Percentiles rank a stretch among this genome's conserved stretches.
phyloP scores from a whole-genome alignment of 2,797 vertebrate genomes.

The Lutjanus argentimaculatus region DNA sequence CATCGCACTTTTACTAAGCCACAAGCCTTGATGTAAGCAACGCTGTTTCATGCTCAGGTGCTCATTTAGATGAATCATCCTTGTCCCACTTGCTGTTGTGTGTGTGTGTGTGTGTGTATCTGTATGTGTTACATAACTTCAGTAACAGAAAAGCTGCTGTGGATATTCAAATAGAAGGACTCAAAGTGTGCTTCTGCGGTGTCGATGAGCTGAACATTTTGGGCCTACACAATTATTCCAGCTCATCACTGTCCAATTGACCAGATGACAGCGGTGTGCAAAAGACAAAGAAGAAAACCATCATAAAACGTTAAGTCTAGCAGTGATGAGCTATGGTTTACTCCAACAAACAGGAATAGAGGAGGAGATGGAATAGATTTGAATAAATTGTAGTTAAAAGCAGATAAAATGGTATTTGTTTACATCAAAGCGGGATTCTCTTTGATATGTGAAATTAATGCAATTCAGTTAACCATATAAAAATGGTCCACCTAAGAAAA shows the following conservation, averaged over 20 bases:
- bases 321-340: constrained; percentile 35
- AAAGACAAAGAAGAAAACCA: constrained; percentile 16
- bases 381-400: background rate
- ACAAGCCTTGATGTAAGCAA: constrained; percentile 35
- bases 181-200: constrained; percentile 25
- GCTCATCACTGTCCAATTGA: constrained; percentile 54
- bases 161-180: constrained; percentile 32
- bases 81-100: constrained; percentile 40
- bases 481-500: too few relatives aligned
- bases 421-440: constrained; percentile 7
- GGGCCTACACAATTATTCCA: constrained; percentile 47
- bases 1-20: constrained; percentile 14
- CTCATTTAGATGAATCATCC: constrained; percentile 61
- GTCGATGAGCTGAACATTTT: constrained; percentile 53
- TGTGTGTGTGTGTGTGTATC: background rate
- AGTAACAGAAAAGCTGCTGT: constrained; percentile 38
- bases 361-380: background rate
- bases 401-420: background rate
- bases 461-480: background rate
- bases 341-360: constrained; percentile 17
- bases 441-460: constrained; percentile 7
- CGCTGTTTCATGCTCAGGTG: constrained; percentile 52
- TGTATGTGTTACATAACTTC: constrained; percentile 49
- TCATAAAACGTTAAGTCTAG: constrained; percentile 19
- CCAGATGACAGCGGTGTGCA: constrained; percentile 23